Conservation (phyloP, 2,888 invertebrate genomes). For the Gortyna flavago region DNA sequence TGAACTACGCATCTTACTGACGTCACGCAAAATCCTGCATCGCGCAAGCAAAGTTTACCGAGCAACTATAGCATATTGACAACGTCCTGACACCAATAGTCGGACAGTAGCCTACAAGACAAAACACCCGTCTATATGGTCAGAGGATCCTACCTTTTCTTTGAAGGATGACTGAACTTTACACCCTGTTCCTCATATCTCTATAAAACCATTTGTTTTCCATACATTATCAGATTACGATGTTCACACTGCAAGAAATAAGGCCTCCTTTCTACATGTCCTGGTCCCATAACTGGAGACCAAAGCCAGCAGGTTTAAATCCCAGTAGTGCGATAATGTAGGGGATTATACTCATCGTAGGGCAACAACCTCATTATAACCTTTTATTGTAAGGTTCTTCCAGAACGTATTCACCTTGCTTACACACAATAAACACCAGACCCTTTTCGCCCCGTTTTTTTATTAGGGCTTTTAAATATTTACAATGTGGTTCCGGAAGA, state of each 20-base stretch:
- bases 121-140: not conserved
- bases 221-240: not conserved
- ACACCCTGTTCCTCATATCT: no score
- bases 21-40: not conserved
- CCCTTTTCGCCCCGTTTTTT: not conserved
- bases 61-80: not conserved
- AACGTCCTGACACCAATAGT: not conserved
- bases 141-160: not conserved
- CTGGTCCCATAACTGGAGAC: not conserved
- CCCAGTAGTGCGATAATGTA: not conserved
- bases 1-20: not conserved
- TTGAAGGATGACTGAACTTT: not conserved
- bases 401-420: constrained; percentile 8
- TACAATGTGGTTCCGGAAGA: constrained; percentile 1
- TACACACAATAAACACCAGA: not conserved
- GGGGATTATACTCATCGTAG: not conserved
- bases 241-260: not conserved
- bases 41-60: not conserved
- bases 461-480: constrained; percentile 22
- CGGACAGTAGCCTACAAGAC: not conserved
- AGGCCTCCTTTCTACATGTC: not conserved
- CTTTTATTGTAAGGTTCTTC: not conserved
- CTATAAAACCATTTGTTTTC: not conserved
- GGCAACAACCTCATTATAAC: not conserved
- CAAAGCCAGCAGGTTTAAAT: not conserved